Base-by-base conservation (phyloP, 2,113 vertebrate genomes). In the Mystacornis crossleyi region DNA sequence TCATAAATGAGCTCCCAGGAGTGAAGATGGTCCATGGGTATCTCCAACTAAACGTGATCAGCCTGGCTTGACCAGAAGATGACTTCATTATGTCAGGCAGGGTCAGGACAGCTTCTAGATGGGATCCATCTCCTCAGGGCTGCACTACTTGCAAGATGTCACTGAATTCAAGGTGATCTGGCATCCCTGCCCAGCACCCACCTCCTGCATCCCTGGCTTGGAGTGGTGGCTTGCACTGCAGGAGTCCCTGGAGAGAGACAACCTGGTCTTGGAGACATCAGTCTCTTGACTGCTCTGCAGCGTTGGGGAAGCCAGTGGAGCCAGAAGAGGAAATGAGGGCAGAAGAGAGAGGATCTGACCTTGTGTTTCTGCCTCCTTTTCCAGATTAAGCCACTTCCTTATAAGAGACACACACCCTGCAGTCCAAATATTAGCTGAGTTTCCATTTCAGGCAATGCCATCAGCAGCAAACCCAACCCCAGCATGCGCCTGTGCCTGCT, bases 361-460 rank as follows among this genome's bases (percentile, higher is more conserved):
- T 87, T 71, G 73, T 95, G 45, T 89, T 96, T 93, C 89, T 96
- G 74, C 70, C 91, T 95, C 50, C 70, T 91, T 91, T 82, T 91
- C 81, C 62, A 94, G 84, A 86, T 91, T 81, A 94, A 79, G 54
- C 66, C 8, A 4, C 75, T 95, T 95, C 91, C 89, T 96, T 86
- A 29, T 77, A 33, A 89, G 66, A 94, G 45, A 75, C 70, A 84
- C 95, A 93, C 93, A 2, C 93, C 94, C 94, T 87, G 61, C 66
- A 89, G 73, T 90, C 87, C 93, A 96, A 96, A 97, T 96, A 96
- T 95, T 95, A 81, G 86, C 89, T 10, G 79, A 92, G 66, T 96
- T 95, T 89, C 93, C 87, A 53, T 91, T 95, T 70, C 74, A 93
- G 81, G 61, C 86, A 61, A 74, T 38, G 73, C 43, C 93, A 93